phyloP scores from a whole-genome alignment of 2,113 vertebrate genomes.

The Thalassoma bifasciatum region DNA sequence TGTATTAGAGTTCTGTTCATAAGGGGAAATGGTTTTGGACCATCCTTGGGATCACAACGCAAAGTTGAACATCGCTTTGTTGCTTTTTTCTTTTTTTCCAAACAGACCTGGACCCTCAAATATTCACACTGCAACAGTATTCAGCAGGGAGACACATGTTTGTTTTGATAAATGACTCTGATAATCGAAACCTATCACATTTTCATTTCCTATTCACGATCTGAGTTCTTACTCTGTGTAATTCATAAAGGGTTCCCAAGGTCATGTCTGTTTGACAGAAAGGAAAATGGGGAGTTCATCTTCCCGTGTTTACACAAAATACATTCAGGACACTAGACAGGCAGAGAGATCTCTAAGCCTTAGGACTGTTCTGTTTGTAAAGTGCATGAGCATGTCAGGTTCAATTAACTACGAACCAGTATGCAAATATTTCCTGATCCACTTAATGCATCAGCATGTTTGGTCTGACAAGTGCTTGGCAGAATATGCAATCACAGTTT shows the following conservation, averaged over 20 bases:
- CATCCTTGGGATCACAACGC: too few species aligned
- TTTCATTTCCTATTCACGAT: background rate
- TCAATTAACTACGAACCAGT: slow-evolving; percentile 42
- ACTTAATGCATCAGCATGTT: slow-evolving; percentile 62
- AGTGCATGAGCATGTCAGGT: slow-evolving; percentile 15
- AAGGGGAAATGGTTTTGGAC: too few species aligned
- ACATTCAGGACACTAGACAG: background rate
- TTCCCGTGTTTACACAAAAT: background rate
- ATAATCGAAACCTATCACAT: background rate
- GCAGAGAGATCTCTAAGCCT: background rate
- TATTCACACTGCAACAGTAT: too few species aligned
- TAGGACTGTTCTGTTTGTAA: slow-evolving; percentile 15
- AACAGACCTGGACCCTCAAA: too few species aligned
- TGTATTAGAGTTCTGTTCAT: too few species aligned
- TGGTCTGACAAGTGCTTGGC: slow-evolving; percentile 56
- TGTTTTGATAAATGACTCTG: background rate
- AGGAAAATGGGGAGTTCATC: background rate
- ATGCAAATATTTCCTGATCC: slow-evolving; percentile 57
- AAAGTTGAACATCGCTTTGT: too few species aligned
- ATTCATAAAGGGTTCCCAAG: background rate
- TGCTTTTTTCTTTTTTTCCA: too few species aligned
- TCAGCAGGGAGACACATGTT: background rate
- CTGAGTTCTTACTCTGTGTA: background rate
- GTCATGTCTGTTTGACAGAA: background rate
- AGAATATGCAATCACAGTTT: slow-evolving; percentile 35